phyloP scores from a whole-genome alignment of 2,888 invertebrate species.

The Encarsia formosa region DNA sequence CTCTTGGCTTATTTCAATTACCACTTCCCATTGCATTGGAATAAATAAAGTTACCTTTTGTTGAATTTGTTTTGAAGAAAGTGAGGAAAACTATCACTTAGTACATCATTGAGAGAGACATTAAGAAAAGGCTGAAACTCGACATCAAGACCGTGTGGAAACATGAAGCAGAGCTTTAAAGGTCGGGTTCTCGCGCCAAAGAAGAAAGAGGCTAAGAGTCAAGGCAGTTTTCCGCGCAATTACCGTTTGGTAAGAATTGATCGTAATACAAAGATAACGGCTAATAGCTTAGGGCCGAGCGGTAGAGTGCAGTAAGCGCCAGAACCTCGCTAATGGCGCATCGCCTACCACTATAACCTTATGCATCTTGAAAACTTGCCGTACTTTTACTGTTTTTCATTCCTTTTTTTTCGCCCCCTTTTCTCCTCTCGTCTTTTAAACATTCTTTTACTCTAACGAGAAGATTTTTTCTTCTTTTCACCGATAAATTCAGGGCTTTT shows the following conservation, averaged over 20 bases:
- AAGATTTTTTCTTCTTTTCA: too few species aligned
- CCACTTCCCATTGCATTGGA: too few species aligned
- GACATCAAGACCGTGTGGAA: neutral
- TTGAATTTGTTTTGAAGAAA: too few species aligned
- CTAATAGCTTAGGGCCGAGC: conserved; percentile 33
- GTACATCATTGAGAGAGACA: neutral
- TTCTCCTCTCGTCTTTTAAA: too few species aligned
- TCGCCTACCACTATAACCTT: conserved; percentile 19
- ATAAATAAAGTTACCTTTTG: too few species aligned
- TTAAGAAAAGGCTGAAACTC: neutral
- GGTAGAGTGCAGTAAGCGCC: neutral
- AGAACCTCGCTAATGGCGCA: conserved; percentile 28
- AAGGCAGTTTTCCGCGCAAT: conserved; percentile 35
- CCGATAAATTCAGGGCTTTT: too few species aligned
- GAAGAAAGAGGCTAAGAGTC: conserved; percentile 2
- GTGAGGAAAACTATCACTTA: too few species aligned
- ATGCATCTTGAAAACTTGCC: neutral
- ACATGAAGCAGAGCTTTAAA: neutral
- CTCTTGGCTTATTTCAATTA: too few species aligned
- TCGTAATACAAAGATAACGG: conserved; percentile 41
- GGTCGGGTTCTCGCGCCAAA: too few species aligned
- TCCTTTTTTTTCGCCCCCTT: too few species aligned
- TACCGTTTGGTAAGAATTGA: conserved; percentile 38
- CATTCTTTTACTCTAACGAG: too few species aligned
- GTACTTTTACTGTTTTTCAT: neutral